phyloP scores from a whole-genome alignment of 2,113 vertebrate species.

The Azemiops feae region DNA sequence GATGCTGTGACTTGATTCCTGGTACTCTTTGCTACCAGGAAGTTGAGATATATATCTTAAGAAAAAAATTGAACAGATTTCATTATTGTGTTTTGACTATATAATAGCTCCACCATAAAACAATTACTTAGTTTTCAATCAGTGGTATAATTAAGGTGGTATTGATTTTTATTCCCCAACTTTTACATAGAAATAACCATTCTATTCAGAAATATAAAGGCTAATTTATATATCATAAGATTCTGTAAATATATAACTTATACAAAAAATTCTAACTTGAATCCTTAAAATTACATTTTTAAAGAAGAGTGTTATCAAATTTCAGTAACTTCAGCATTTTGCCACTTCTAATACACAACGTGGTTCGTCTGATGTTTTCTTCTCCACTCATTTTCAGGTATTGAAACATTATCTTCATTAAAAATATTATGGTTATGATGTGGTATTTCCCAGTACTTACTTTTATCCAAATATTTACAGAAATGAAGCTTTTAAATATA shows the following conservation, averaged over 20 bases:
- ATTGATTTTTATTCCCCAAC: not conserved
- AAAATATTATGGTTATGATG: slow-evolving; percentile 30
- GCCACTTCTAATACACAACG: not conserved
- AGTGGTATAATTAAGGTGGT: not conserved
- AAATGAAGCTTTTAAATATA: slow-evolving; percentile 50
- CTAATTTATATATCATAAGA: not conserved
- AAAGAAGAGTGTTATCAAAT: not conserved
- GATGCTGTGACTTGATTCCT: not conserved
- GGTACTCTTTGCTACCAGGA: not conserved
- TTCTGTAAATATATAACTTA: not conserved
- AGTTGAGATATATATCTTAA: not conserved
- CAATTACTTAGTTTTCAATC: not conserved
- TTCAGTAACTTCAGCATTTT: not conserved
- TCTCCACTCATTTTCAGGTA: slow-evolving; percentile 3
- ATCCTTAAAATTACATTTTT: not conserved
- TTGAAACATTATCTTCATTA: slow-evolving; percentile 43
- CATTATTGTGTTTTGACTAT: not conserved
- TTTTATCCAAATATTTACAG: slow-evolving; percentile 57
- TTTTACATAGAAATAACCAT: not conserved
- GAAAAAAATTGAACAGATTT: not conserved
- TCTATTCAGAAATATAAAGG: not conserved
- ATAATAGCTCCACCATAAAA: not conserved
- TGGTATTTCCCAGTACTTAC: slow-evolving; percentile 29
- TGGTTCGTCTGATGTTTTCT: not conserved
- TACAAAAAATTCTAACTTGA: not conserved